Conservation (phyloP, 2,113 vertebrate genomes). For the Sebastes fasciatus region DNA sequence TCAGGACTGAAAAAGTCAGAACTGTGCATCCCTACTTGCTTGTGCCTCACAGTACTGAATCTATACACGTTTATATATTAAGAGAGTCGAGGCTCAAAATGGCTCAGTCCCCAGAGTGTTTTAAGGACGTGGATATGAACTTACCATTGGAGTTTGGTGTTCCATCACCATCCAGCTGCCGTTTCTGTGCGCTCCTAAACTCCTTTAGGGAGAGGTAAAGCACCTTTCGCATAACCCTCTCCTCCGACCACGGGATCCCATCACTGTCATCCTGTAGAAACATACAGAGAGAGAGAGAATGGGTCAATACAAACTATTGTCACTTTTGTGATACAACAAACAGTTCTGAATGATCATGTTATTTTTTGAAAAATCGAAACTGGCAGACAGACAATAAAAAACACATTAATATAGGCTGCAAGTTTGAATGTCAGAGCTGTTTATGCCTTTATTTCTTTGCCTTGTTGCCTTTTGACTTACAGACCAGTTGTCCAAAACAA, state of each 20-base stretch:
- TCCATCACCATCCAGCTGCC: constrained; percentile 91
- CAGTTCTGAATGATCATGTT: neutral
- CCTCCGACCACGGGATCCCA: constrained; percentile 99
- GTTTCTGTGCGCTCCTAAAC: constrained; percentile 98
- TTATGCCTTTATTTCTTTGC: constrained; percentile 11
- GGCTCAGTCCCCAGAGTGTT: too few species aligned
- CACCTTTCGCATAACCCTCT: constrained; percentile 98
- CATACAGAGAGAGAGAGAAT: constrained; percentile 38
- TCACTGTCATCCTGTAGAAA: constrained; percentile 94
- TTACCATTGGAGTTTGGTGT: constrained; percentile 91
- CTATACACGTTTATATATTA: too few species aligned
- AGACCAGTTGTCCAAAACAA: constrained; percentile 1
- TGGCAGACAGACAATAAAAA: neutral
- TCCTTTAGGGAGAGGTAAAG: constrained; percentile 99
- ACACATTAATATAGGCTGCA: neutral
- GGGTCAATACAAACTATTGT: constrained; percentile 3
- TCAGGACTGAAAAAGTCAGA: too few species aligned
- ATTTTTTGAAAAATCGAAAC: neutral
- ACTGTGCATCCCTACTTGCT: too few species aligned
- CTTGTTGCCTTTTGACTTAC: neutral
- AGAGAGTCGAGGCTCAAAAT: too few species aligned
- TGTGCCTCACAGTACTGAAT: too few species aligned
- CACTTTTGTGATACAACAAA: neutral
- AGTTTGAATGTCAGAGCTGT: neutral
- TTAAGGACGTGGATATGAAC: constrained; percentile 47